Evolutionary conservation across 1,140 invertebrate species (phyloP).

Genomic region (Temnothorax curvispinosus): DNA sequence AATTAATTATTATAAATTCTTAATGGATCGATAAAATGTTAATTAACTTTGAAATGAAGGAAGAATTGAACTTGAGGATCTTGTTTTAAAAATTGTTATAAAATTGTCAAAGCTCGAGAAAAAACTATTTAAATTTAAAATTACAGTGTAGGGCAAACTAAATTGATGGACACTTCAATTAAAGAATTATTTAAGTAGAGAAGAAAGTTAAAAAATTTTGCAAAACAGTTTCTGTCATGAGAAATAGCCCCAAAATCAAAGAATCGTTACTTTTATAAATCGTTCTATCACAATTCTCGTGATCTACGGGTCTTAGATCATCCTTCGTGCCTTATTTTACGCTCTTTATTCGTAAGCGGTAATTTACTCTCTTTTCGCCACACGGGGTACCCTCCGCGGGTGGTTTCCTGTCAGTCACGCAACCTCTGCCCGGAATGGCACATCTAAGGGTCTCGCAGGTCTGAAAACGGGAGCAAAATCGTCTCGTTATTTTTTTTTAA

Average conservation of each 20-base stretch:
- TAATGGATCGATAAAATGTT: background rate
- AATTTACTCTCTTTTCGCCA: constrained; percentile 82
- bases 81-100: background rate
- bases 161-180: background rate
- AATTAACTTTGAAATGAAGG: background rate
- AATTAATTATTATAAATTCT: constrained; percentile 15
- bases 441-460: constrained; percentile 87
- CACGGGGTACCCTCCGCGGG: constrained; percentile 88
- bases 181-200: background rate
- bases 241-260: background rate
- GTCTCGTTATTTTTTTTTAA: background rate
- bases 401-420: constrained; percentile 84
- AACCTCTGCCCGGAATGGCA: constrained; percentile 85
- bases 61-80: background rate
- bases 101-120: background rate
- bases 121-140: background rate
- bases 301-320: background rate
- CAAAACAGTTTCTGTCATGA: background rate
- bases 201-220: background rate
- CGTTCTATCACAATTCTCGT: background rate
- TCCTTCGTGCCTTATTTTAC: constrained; percentile 8
- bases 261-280: constrained; percentile 4
- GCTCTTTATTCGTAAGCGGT: constrained; percentile 48
- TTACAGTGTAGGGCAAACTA: background rate
- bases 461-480: constrained; percentile 65